A percentile compares a stretch with the other conserved stretches of the same genome.
Evolutionary conservation across 2,888 invertebrate species (phyloP).

Genomic region (Pharmacophagus antenor): DNA sequence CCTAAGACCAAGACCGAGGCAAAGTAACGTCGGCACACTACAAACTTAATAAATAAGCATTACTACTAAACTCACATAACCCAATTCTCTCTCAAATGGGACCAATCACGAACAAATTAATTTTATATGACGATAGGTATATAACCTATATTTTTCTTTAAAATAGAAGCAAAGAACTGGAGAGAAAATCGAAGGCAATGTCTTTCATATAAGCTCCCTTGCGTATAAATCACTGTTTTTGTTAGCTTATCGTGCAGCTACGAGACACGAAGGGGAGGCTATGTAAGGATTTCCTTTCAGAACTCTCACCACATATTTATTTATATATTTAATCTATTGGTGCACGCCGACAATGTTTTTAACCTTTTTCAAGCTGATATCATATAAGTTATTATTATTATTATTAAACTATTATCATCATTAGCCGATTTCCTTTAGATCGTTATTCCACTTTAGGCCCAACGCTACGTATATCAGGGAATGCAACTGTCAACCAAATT

Average conservation of each 20-base stretch:
- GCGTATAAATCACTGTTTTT: constrained; percentile 28
- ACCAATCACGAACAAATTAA: no score
- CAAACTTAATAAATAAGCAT: no score
- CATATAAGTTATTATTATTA: no score
- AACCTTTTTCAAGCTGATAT: neutral
- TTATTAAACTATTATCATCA: neutral
- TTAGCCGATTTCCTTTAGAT: neutral
- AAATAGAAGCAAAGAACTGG: constrained; percentile 1
- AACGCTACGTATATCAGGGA: no score
- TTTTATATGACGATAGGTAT: no score
- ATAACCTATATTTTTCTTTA: neutral
- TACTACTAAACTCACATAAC: no score
- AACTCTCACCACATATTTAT: neutral
- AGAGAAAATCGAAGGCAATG: constrained; percentile 13
- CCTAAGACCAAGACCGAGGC: no score
- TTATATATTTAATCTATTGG: constrained; percentile 2
- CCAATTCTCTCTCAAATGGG: no score
- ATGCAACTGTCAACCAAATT: no score
- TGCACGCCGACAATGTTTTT: neutral
- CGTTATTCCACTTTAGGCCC: no score
- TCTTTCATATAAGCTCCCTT: constrained; percentile 23
- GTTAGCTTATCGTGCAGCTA: constrained; percentile 25
- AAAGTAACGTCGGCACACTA: no score
- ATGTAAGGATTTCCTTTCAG: constrained; percentile 11
- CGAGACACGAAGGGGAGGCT: constrained; percentile 23